Evolutionary conservation across 2,113 vertebrate genomes (phyloP).

Genomic region (Tringa solitaria): DNA sequence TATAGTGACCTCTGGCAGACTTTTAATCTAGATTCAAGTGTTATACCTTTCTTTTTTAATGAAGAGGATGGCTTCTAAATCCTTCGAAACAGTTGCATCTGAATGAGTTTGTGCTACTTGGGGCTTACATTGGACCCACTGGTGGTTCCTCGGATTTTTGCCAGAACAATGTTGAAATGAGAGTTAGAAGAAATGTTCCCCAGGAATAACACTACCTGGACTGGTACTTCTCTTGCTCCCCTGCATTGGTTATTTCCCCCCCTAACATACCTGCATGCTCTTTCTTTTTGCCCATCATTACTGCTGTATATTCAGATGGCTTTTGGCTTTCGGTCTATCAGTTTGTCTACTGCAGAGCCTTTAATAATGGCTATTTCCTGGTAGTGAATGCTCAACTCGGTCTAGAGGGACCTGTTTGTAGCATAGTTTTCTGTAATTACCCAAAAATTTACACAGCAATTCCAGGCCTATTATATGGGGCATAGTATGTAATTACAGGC

Average conservation of each 20-base stretch:
- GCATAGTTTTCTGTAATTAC: conserved; percentile 42
- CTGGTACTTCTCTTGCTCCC: not conserved
- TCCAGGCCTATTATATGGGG: conserved; percentile 5
- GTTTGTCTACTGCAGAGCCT: not conserved
- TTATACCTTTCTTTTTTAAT: not conserved
- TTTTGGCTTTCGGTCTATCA: not conserved
- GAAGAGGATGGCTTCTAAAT: not conserved
- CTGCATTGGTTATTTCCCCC: not conserved
- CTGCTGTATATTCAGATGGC: not conserved
- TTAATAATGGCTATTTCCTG: conserved; percentile 37
- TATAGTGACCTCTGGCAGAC: conserved; percentile 30
- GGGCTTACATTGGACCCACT: not conserved
- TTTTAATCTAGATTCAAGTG: not conserved
- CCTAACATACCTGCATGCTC: not conserved
- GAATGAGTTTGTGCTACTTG: not conserved
- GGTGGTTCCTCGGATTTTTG: not conserved
- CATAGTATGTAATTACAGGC: conserved; percentile 48
- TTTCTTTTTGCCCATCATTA: not conserved
- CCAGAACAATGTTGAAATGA: not conserved
- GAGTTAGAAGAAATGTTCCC: not conserved
- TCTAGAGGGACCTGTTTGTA: conserved; percentile 47
- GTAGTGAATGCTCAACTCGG: not conserved
- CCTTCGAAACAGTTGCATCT: not conserved
- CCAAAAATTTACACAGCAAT: conserved; percentile 53
- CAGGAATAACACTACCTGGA: not conserved